Conservation (phyloP, 2,797 vertebrate species). For the Crax fasciolata region DNA sequence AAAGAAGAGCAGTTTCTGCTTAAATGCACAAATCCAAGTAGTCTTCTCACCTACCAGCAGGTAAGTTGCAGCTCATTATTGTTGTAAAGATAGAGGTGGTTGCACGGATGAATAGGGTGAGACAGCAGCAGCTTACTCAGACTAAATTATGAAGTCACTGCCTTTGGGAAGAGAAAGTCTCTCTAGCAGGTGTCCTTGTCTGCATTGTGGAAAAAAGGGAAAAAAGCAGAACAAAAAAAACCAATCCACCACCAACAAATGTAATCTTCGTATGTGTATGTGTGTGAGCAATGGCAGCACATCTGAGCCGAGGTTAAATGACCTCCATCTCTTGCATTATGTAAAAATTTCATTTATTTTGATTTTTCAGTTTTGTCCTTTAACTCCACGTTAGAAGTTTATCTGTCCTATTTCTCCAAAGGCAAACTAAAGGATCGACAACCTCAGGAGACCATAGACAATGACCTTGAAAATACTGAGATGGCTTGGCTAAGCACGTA, state of each 20-base stretch:
- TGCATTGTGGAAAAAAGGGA: not conserved
- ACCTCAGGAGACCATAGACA: not conserved
- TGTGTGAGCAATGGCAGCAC: not conserved
- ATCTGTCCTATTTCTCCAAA: not conserved
- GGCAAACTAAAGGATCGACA: not conserved
- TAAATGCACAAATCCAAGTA: not conserved
- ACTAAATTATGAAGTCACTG: slow-evolving; percentile 6
- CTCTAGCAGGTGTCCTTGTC: slow-evolving; percentile 32
- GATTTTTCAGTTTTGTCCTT: not conserved
- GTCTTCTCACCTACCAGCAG: not conserved
- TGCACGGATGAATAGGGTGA: not conserved
- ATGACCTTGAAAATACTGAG: slow-evolving; percentile 58
- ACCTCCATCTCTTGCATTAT: not conserved
- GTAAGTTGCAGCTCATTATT: not conserved
- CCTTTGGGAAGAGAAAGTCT: slow-evolving; percentile 18
- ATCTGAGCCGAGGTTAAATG: not conserved
- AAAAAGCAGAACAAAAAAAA: not conserved
- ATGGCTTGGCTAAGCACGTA: slow-evolving; percentile 45
- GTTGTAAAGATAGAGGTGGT: not conserved
- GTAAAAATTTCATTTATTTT: not conserved
- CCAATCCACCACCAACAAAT: not conserved
- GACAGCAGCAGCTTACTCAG: not conserved
- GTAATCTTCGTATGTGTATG: not conserved
- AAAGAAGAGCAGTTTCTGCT: not conserved
- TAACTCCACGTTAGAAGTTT: not conserved